phyloP scores from a whole-genome alignment of 2,797 vertebrate genomes.

The Tolypeutes matacus region DNA sequence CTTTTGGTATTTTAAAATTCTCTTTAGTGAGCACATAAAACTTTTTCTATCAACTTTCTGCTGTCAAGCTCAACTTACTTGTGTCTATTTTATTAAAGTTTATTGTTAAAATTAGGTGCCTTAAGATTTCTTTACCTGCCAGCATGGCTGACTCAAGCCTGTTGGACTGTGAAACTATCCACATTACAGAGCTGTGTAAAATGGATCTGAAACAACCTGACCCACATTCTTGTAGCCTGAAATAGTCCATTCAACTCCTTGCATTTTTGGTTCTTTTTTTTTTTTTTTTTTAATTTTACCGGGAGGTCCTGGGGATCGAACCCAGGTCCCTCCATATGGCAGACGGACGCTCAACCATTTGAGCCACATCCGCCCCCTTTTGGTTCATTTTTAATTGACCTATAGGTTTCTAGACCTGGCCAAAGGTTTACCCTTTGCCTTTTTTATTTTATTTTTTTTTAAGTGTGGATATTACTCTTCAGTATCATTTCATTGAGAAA shows the following conservation, averaged over 20 bases:
- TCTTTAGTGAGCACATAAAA: neutral
- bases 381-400: neutral
- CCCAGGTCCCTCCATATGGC: too few relatives aligned
- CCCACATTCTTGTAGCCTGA: accelerated
- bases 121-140: neutral
- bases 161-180: neutral
- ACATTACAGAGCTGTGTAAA: accelerated
- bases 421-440: neutral
- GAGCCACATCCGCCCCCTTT: too few relatives aligned
- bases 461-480: neutral
- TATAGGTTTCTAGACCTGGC: neutral
- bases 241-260: neutral
- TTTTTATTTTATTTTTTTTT: neutral
- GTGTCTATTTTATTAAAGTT: neutral
- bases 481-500: neutral
- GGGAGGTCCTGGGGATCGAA: too few relatives aligned
- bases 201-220: neutral
- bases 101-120: neutral
- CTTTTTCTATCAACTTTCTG: neutral
- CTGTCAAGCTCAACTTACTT: neutral
- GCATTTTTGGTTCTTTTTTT: neutral
- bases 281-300: too few relatives aligned
- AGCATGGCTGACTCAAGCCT: accelerated
- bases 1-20: neutral
- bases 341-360: too few relatives aligned